phyloP scores from a whole-genome alignment of 2,888 invertebrate genomes.

The Drosophila percnosoma region DNA sequence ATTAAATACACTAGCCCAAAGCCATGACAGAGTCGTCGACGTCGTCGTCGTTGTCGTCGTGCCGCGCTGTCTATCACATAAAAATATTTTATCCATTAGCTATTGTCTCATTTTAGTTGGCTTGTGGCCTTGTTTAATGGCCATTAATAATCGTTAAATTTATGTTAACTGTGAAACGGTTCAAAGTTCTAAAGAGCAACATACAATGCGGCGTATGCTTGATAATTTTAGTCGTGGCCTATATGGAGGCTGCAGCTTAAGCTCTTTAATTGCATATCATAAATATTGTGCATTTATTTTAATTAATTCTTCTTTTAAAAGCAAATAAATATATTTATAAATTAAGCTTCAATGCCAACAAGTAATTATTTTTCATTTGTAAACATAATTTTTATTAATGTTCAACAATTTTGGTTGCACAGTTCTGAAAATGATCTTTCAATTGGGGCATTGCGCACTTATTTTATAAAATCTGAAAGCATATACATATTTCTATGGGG shows the following conservation, averaged over 20 bases:
- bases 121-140: slow-evolving; percentile 64
- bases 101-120: slow-evolving; percentile 56
- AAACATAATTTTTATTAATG: not conserved
- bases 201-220: slow-evolving; percentile 52
- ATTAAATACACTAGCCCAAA: slow-evolving; percentile 39
- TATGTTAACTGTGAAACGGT: slow-evolving; percentile 56
- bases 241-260: not conserved
- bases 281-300: slow-evolving; percentile 5
- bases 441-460: not conserved
- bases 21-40: slow-evolving; percentile 4
- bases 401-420: not conserved
- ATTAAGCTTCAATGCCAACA: slow-evolving; percentile 1
- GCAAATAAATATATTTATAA: not conserved
- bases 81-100: slow-evolving; percentile 78
- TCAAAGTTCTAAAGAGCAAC: slow-evolving; percentile 36
- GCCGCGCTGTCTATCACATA: slow-evolving; percentile 54
- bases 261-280: slow-evolving; percentile 17
- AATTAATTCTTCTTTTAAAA: slow-evolving; percentile 18
- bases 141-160: slow-evolving; percentile 79
- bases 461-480: not conserved
- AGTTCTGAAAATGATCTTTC: not conserved
- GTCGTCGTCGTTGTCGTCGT: slow-evolving; percentile 10
- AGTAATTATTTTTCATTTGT: slow-evolving; percentile 10
- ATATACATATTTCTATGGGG: not conserved
- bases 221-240: slow-evolving; percentile 22